Percentiles rank a stretch among this genome's conserved stretches.
These are phyloP conservation scores for Stichopus chloronotus DNA, from an alignment of 35 echinoderm and acorn worm genomes.

Conservation along the genomic window DNA sequence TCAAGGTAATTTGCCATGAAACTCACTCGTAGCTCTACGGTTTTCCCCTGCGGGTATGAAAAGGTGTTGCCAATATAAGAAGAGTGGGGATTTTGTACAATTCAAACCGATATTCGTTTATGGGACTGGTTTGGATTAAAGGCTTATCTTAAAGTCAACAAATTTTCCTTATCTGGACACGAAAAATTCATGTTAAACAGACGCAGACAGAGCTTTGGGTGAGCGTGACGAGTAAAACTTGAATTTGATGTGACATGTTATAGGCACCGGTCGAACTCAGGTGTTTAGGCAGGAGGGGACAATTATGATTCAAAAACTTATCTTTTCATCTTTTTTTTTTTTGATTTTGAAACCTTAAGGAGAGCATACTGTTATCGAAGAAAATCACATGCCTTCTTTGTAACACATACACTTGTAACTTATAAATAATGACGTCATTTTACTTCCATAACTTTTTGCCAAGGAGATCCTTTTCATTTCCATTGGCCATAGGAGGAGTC, in stretches of 20 bases:
- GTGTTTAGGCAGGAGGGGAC: background rate
- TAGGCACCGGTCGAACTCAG: background rate
- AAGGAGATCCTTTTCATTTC: too few species aligned
- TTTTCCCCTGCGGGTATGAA: background rate
- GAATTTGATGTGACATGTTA: conserved; percentile 19
- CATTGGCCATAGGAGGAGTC: too few species aligned
- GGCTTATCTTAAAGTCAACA: conserved; percentile 46
- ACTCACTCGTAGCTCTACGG: background rate
- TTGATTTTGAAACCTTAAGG: too few species aligned
- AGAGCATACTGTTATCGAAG: too few species aligned
- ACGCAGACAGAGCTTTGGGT: background rate
- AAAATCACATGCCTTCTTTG: too few species aligned
- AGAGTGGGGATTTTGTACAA: background rate
- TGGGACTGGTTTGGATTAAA: conserved; percentile 27
- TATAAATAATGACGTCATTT: too few species aligned
- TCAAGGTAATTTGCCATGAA: conserved; percentile 53
- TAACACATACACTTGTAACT: too few species aligned
- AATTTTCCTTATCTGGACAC: conserved; percentile 41
- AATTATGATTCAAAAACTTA: too few species aligned
- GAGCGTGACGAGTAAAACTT: background rate
- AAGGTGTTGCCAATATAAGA: background rate
- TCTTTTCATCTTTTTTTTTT: too few species aligned
- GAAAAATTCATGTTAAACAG: conserved; percentile 40
- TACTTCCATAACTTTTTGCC: too few species aligned
- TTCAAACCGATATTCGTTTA: conserved; percentile 1